phyloP scores from a whole-genome alignment of 2,888 invertebrate species.

The Pyrocoelia pectoralis region DNA sequence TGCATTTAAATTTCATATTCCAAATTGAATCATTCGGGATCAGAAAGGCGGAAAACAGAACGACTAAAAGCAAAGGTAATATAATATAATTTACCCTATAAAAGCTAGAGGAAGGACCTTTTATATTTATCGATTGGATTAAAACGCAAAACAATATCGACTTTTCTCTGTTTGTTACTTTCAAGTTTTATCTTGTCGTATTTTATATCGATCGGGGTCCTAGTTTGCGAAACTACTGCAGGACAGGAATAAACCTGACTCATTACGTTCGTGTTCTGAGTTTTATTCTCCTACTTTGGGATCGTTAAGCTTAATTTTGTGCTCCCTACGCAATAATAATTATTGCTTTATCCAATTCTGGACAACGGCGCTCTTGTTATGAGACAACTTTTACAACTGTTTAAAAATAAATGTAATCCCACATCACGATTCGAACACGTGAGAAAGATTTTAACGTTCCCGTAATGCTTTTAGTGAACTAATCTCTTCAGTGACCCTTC shows the following conservation, averaged over 20 bases:
- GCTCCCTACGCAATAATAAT: conserved; percentile 3
- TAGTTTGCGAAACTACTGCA: conserved; percentile 2
- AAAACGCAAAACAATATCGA: conserved; percentile 25
- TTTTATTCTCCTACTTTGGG: not conserved
- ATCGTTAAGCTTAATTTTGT: not conserved
- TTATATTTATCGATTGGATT: conserved; percentile 34
- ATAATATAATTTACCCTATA: conserved; percentile 25
- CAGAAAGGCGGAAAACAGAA: conserved; percentile 33
- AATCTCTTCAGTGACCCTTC: conserved; percentile 1
- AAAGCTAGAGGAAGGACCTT: conserved; percentile 24
- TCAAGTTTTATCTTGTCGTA: conserved; percentile 10
- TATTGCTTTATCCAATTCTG: conserved; percentile 1
- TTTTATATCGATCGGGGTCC: not conserved
- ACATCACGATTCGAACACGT: not conserved
- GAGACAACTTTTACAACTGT: not conserved
- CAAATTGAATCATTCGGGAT: conserved; percentile 35
- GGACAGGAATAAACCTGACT: not conserved
- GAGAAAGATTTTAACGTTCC: conserved; percentile 11
- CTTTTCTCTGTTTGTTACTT: conserved; percentile 29
- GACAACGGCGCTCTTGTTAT: not conserved
- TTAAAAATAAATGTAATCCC: not conserved
- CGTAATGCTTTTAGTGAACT: not conserved
- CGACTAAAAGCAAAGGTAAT: conserved; percentile 36
- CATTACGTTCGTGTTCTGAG: conserved; percentile 2
- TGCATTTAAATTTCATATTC: conserved; percentile 37